Base-by-base conservation (phyloP, 2,113 vertebrate genomes). In the Brachyhypopomus gauderio region DNA sequence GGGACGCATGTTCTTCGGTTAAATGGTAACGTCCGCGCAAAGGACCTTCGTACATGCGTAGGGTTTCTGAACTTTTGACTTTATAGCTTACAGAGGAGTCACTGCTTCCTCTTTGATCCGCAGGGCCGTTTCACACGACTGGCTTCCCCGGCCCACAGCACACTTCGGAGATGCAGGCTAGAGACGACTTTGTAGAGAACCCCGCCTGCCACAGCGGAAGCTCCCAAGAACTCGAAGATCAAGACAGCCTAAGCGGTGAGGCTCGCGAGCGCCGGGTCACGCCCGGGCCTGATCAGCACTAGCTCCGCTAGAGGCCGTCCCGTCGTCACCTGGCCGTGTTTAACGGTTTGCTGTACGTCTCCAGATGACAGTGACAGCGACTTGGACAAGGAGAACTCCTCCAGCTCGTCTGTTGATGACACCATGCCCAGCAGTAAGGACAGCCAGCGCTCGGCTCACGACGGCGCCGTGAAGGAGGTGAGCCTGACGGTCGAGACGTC, bases 331-430 rank as follows among this genome's bases (percentile, higher is more conserved):
- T 11, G 45, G 11, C 5, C 4, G 16, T 45, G 25, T 38, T 52
- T 73, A 23, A 48, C 5, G 17, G 25, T n/a, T 27, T 73, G 4
- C 48, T 70, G n/a, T 36, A 83, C 89, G 85, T 88, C 87, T 86
- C 80, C 91, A 94, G 93, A 94, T 85, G 93, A 94, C 79, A 93
- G 93, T 4, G 93, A 94, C 87, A 94, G 93, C 66, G 93, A 94
- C 81, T 90, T 80, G 6, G 93, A 94, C 87, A 92, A 92, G 86
- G 93, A 94, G 88, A 91, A 91, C n/a, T 91, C 90, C 74, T 94
- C 93, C 75, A 92, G 92, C 89, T 87, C 90, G 72, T 94, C 93
- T 0, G 87, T 85, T 2, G 93, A 94, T 81, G 93, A 94, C 91
- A 91, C 89, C 87, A 93, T 94, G 93, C 88, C 82, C 83, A 88